Base-by-base conservation (phyloP, 1,140 invertebrate species). In the Drosophila seguyi region DNA sequence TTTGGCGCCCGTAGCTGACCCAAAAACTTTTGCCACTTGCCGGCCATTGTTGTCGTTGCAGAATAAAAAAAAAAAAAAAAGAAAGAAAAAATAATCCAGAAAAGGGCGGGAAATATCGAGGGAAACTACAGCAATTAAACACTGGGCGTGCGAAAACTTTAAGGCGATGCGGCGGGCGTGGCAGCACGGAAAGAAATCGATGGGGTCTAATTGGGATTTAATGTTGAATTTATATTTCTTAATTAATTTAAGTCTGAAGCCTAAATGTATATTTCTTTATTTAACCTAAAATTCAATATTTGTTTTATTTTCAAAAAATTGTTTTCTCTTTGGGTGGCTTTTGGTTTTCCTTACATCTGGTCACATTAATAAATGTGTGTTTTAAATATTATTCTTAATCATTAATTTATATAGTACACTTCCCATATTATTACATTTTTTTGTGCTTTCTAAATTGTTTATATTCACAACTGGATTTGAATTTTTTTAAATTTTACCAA, bases 11-110 rank as follows among this genome's bases (percentile, higher is more conserved):
- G 14, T 27, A 27, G 53, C 41, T 75, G 66, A 80, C 81, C 65
- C 65, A 53, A 86, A 80, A 86, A 79, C 66, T 86, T 86, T 86
- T 76, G 59, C 81, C 81, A 78, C 81, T 84, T 84, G 79, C 79
- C 58, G 79, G 62, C 56, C 80, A 88, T 88, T 86, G 83, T 86
- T 88, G 79, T 88, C 75, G 63, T 81, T 86, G 80, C 52, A 56
- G 71, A 38, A 25, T 18, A 14, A 39, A 10, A n/a, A 52, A 47
- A 25, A 25, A 25, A 4, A 25, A 25, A 52, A 20, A 31, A 45
- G 16, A 5, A 10, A 29, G 3, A 29, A 25, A 36, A 53, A 22
- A 20, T 34, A 39, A 31, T 20, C n/a, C 31, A 36, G 52, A 41
- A 31, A 45, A 41, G 20, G 42, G 31, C 36, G 48, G 69, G 31